Base-by-base conservation (phyloP, 2,797 vertebrate genomes). In the Platyrinchus mystaceus region DNA sequence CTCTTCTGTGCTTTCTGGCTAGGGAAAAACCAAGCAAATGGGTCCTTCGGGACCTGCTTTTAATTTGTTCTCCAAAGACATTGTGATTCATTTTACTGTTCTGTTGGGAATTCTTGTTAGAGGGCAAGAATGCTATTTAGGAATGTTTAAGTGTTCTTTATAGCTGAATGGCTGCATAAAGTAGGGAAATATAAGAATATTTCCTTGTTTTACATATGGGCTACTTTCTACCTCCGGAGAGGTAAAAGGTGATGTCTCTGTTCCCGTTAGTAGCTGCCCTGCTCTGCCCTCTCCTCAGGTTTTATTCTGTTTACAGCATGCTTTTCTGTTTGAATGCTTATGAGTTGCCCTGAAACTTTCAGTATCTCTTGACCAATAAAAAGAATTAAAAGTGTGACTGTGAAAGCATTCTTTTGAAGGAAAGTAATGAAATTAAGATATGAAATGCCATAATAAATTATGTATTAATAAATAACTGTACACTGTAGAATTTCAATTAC, bases 401-500 rank as follows among this genome's bases (percentile, higher is more conserved):
- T 47, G 44, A 82, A 84, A 93, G 43, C 32, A 59, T 52, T 56
- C 26, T 92, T 89, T 86, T 86, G 76, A 92, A 82, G 82, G 71
- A 64, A 90, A 92, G 75, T 59, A 84, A 85, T 89, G 80, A 92
- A 95, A 87, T 84, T 50, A 94, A 83, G 75, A 91, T 86, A 67
- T 69, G 79, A 95, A 93, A 91, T 80, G 52, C 63, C 88, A 73
- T 89, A 93, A 97, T 94, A 96, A 97, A 94, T 92, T 85, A 93
- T 82, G 55, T 82, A 96, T 96, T 96, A 94, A 97, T 97, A 95
- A 97, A 96, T 95, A 91, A 91, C 44, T 69, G 37, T 93, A 87
- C 20, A 67, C 68, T 87, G 75, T 93, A 64, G 59, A 91, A 92
- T 96, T 97, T 95, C 95, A 97, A 94, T 97, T 97, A 97, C 87